Evolutionary conservation across 2,113 vertebrate genomes (phyloP).

Genomic region (Mobula hypostoma): DNA sequence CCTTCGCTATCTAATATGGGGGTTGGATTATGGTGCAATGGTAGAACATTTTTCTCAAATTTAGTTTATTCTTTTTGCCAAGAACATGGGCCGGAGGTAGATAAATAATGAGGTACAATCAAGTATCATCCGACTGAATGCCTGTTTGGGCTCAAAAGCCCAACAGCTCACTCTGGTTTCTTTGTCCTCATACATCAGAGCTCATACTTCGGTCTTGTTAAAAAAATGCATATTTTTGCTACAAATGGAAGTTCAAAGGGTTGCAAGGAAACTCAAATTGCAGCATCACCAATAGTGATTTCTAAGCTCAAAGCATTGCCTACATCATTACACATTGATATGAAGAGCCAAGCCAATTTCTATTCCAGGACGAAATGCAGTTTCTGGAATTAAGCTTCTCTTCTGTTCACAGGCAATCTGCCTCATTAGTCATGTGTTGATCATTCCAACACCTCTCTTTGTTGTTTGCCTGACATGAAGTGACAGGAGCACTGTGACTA

Average conservation of each 20-base stretch:
- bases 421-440: neutral
- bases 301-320: neutral
- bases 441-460: neutral
- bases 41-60: too few relatives aligned
- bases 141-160: too few relatives aligned
- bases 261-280: neutral
- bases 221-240: neutral
- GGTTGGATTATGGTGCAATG: neutral
- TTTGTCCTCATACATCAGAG: neutral
- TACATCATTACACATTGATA: neutral
- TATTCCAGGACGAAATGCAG: neutral
- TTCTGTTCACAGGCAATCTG: neutral
- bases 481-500: neutral
- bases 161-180: neutral
- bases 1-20: neutral
- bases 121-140: neutral
- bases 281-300: neutral
- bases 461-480: neutral
- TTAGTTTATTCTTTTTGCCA: neutral
- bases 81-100: neutral
- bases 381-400: neutral
- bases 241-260: neutral
- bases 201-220: neutral
- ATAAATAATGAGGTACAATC: neutral
- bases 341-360: neutral